These are phyloP conservation scores for Lepus americanus DNA, from an alignment of 2,113 vertebrate species.

Conservation along the genomic window DNA sequence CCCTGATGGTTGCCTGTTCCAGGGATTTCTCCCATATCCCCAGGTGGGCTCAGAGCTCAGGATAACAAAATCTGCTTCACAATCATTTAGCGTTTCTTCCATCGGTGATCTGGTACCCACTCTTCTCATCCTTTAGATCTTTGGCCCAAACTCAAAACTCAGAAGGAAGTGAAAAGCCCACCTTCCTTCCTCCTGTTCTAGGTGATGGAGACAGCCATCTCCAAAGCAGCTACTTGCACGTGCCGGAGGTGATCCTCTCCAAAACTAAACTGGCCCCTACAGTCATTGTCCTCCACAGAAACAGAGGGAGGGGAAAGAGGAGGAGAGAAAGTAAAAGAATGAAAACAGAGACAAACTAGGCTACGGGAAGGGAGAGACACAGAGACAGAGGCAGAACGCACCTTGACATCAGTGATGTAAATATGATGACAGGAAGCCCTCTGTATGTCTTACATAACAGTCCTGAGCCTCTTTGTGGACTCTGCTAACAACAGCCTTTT, in stretches of 20 bases:
- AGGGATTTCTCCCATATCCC: not conserved
- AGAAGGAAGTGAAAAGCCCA: not conserved
- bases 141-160: conserved; percentile 2
- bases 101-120: not conserved
- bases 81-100: not conserved
- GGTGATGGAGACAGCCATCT: not conserved
- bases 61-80: not conserved
- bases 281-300: not conserved
- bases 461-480: not conserved
- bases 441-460: not conserved
- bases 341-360: too few relatives aligned
- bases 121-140: not conserved
- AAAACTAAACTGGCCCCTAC: not conserved
- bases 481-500: not conserved
- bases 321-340: not conserved
- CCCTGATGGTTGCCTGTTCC: not conserved
- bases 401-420: not conserved
- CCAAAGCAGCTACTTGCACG: too few relatives aligned
- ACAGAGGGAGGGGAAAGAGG: not conserved
- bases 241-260: not conserved
- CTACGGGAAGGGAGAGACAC: not conserved
- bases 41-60: not conserved
- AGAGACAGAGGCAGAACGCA: not conserved
- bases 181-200: not conserved
- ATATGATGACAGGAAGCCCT: rapidly evolving